Percentiles rank a stretch among this genome's conserved stretches.
These are phyloP conservation scores for Chanos chanos DNA, from an alignment of 2,797 vertebrate genomes.

Conservation along the genomic window DNA sequence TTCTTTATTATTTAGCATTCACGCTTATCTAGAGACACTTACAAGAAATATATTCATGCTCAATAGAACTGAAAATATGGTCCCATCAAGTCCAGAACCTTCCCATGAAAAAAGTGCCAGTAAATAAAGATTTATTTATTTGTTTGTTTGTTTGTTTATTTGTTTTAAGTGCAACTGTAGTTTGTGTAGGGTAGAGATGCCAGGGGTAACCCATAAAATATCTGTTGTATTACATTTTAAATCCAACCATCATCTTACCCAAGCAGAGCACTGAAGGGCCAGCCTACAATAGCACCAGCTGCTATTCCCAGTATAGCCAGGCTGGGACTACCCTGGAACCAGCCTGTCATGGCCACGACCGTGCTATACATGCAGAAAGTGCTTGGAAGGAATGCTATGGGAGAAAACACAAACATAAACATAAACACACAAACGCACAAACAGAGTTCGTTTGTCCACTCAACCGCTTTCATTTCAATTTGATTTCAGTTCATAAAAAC, in stretches of 20 bases:
- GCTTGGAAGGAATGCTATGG: conserved; percentile 91
- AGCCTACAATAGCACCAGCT: conserved; percentile 86
- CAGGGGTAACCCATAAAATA: not conserved
- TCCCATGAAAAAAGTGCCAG: too few relatives aligned
- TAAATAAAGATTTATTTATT: too few relatives aligned
- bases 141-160: too few relatives aligned
- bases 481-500: not conserved
- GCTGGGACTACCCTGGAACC: conserved; percentile 89
- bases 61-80: too few relatives aligned
- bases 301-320: conserved; percentile 87
- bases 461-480: not conserved
- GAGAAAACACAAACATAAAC: too few relatives aligned
- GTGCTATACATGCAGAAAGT: conserved; percentile 98
- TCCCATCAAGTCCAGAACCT: too few relatives aligned
- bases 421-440: too few relatives aligned
- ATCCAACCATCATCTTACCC: conserved; percentile 72
- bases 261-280: conserved; percentile 91
- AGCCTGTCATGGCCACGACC: conserved; percentile 91
- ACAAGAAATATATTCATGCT: too few relatives aligned
- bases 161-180: too few relatives aligned
- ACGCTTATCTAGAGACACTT: too few relatives aligned
- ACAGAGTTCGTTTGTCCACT: not conserved
- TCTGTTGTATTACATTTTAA: not conserved
- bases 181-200: too few relatives aligned
- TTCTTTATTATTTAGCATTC: too few relatives aligned